Base-by-base conservation (phyloP, 2,888 invertebrate species). In the Steinernema scapterisci region DNA sequence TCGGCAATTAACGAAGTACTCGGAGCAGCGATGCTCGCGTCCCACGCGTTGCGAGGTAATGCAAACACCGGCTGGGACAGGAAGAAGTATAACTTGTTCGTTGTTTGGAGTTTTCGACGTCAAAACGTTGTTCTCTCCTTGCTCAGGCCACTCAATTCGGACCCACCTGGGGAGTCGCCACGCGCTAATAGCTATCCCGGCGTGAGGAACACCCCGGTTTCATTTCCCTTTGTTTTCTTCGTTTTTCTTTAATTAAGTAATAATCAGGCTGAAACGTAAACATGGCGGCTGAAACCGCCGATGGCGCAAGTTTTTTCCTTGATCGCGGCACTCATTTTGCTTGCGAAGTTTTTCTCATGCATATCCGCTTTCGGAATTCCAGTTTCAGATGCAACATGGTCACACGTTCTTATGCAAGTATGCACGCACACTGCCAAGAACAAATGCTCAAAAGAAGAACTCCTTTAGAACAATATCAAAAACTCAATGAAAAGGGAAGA, bases 341-440 rank as follows among this genome's bases (percentile, higher is more conserved):
- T 31, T 63, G 27, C 63, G 25, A 63, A 6, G 31, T 63, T 27
- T 63, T 63, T 63, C 63, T 25, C 63, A 31, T 31, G 63, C 23
- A 63, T 63, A 63, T 63, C 63, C 16, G 21, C 27, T 63, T 63
- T 63, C 63, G 16, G 31, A 27, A 25, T 6, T 38, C 9, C 5
- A 9, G 38, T 38, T 38, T 38, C 38, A 25, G 27, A 44, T n/a
- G 19, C 16, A 63, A 2, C 31, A 11, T 27, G 7, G 38, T 48
- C n/a, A 63, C 63, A 63, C 63, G 31, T 63, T 63, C 27, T 63
- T 63, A 27, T 25, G 54, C 63, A 38, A 38, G 9, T 9, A 38
- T 38, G 38, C 38, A 38, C 38, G 38, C 3, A 9, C 38, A 38
- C n/a, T n/a, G n/a, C n/a, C n/a, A n/a, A n/a, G n/a, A n/a, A n/a